A percentile compares a stretch with the other conserved stretches of the same genome.
phyloP scores from a whole-genome alignment of 2,797 vertebrate genomes.

The Pangasius macronema region DNA sequence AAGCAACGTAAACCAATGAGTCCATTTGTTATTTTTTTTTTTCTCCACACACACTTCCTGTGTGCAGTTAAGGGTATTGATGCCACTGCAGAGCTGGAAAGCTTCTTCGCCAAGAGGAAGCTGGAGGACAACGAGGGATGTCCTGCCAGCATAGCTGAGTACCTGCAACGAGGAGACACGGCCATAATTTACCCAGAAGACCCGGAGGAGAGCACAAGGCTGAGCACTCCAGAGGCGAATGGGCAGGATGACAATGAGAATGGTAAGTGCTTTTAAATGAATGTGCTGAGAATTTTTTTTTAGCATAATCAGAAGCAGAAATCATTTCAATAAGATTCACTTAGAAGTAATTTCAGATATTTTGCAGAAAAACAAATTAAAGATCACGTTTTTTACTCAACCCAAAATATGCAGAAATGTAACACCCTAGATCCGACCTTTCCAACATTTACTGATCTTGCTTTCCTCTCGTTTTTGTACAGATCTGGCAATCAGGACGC shows the following conservation, averaged over 20 bases:
- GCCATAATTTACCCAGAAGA: constrained; percentile 98
- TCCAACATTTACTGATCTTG: neutral
- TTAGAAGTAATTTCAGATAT: neutral
- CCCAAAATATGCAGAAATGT: neutral
- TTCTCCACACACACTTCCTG: constrained; percentile 22
- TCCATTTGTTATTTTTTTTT: constrained; percentile 36
- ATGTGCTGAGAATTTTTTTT: neutral
- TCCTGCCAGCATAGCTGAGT: constrained; percentile 87
- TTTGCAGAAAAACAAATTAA: neutral
- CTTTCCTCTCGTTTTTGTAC: constrained; percentile 48
- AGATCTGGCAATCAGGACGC: constrained; percentile 88
- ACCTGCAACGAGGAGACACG: constrained; percentile 92
- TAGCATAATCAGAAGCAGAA: neutral
- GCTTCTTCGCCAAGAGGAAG: constrained; percentile 89
- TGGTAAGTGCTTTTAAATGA: constrained; percentile 69
- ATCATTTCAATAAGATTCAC: neutral
- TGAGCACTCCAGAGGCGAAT: constrained; percentile 88
- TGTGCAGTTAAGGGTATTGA: constrained; percentile 82
- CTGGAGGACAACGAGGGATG: constrained; percentile 85
- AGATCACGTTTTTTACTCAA: neutral
- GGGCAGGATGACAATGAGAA: constrained; percentile 85
- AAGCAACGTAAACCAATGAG: constrained; percentile 36
- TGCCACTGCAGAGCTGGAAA: constrained; percentile 84
- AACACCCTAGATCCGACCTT: neutral
- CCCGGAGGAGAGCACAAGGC: constrained; percentile 88